Evolutionary conservation across 1,140 invertebrate species (phyloP), one percentile per base, ranked within the genome.

Genomic region (Araneus ventricosus): DNA sequence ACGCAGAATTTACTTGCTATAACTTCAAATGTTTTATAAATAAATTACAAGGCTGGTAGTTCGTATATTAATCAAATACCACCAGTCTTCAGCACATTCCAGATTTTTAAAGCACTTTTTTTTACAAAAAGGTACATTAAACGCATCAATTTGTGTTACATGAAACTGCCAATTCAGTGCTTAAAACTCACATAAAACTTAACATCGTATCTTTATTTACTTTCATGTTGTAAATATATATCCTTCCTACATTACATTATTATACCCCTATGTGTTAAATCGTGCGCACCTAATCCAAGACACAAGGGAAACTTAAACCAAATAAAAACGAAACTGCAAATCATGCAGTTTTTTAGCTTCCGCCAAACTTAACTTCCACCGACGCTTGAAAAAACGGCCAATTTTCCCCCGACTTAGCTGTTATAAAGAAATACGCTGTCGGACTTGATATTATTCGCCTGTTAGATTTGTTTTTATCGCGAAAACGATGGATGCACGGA

Each of bases 311-410:
- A 30, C 20, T 57, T 4, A 14, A 86, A 59, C n/a, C 7, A 34
- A 86, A 86, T 6, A 30, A 57, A 52, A 85, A 34, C 61, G 8
- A 86, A 86, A 86, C 2, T 61, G 84, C 84, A 34, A 84, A 52
- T 52, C 41, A 27, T 20, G 45, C 45, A 34, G 4, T 30, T 41
- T 85, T 57, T 34, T 30, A 86, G 22, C 14, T 61, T 86, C 52
- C 57, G 52, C 84, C 17, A 34, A 34, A 61, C 14, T 86, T 6
- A 34, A 34, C 27, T 7, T 59, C 17, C 84, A 52, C 20, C 30
- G 45, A 30, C 30, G 30, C 52, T 30, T 57, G 34, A 57, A 86
- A 86, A 86, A 59, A 52, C 17, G 57, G 52, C 45, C 45, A 86
- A 30, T 86, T 86, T 57, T 86, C 84, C 17, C 34, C n/a, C 3